Evolutionary conservation across 1,140 invertebrate species (phyloP).

Genomic region (Parasteatoda tepidariorum): DNA sequence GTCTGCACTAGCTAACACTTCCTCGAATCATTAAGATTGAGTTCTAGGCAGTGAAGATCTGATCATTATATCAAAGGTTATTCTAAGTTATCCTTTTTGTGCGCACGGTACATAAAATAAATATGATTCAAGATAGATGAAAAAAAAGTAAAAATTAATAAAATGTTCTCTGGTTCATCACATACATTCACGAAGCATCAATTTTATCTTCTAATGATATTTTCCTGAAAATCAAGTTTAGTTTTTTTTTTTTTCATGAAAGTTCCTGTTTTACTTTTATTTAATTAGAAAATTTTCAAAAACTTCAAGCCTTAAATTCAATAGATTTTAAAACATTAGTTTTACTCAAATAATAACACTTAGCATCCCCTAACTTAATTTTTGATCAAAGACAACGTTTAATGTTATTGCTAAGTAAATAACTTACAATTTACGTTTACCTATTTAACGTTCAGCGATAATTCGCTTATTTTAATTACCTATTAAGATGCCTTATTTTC

Average conservation of each 20-base stretch:
- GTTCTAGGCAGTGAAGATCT: no score
- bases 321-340: neutral
- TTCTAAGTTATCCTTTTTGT: no score
- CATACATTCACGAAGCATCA: no score
- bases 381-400: neutral
- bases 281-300: neutral
- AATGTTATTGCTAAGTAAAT: neutral
- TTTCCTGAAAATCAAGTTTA: no score
- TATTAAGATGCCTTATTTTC: constrained; percentile 1
- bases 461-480: constrained; percentile 28
- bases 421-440: constrained; percentile 12
- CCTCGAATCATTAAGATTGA: no score
- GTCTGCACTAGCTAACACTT: no score
- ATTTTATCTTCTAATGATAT: no score
- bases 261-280: neutral
- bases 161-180: no score
- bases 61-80: no score
- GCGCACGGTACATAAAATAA: no score
- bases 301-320: neutral
- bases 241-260: neutral
- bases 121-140: no score
- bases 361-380: neutral
- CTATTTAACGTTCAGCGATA: constrained; percentile 3
- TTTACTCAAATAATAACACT: neutral
- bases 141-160: no score